phyloP scores from a whole-genome alignment of 2,113 vertebrate species.

The Ictalurus punctatus region DNA sequence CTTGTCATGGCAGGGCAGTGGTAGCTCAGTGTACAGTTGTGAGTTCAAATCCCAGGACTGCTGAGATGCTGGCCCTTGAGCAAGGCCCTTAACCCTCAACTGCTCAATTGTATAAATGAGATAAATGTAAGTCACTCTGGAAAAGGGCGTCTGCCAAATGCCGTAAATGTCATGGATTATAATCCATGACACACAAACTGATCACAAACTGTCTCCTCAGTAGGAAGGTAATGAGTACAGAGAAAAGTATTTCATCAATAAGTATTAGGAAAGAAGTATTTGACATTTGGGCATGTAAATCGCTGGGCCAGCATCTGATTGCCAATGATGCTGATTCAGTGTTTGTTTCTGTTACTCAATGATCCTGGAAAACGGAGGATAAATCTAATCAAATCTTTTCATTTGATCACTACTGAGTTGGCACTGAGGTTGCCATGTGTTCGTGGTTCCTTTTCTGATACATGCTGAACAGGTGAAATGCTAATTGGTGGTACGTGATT shows the following conservation, averaged over 20 bases:
- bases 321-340: neutral
- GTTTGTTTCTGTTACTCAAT: conserved; percentile 2
- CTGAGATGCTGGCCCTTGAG: too few species aligned
- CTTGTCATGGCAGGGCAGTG: neutral
- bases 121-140: too few species aligned
- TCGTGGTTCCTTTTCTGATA: neutral
- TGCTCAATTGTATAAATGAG: too few species aligned
- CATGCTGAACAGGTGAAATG: conserved; percentile 6
- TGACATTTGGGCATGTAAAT: neutral
- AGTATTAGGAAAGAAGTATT: neutral
- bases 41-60: too few species aligned
- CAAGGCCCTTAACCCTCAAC: too few species aligned
- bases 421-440: neutral
- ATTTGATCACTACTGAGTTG: neutral
- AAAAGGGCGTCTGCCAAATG: too few species aligned
- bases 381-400: neutral
- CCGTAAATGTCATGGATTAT: neutral
- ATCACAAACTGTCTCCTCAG: neutral
- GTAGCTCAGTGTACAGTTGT: too few species aligned
- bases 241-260: neutral
- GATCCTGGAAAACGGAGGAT: neutral
- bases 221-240: too few species aligned
- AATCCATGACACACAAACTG: too few species aligned
- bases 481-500: conserved; percentile 19
- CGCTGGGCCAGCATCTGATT: neutral